Base-by-base conservation (phyloP, 2,888 invertebrate species). In the Drosophila testacea region DNA sequence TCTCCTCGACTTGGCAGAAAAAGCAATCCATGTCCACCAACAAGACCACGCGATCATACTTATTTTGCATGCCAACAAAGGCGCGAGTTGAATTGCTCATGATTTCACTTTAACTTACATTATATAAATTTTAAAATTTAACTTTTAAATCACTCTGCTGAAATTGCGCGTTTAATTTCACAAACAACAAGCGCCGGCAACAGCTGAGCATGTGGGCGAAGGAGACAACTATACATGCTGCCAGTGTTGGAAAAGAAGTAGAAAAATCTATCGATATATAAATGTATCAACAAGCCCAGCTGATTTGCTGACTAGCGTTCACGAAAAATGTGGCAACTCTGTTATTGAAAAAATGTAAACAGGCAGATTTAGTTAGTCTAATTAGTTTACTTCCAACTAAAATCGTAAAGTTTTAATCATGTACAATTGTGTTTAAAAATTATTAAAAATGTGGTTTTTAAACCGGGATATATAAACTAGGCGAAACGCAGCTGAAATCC, bases 11-110 rank as follows among this genome's bases (percentile, higher is more conserved):
- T 95, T 99, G 99, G 87, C 99, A 99, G 92, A 98, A 99, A 93
- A 99, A 99, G 93, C 99, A 99, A 92, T 99, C 99, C 99, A 99
- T 99, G 92, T 99, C 99, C 54, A 99, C 96, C 54, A 99, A 94
- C 44, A 97, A 95, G 22, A 99, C 94, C 22, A 98, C 94, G 78
- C 96, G 93, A 72, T 95, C 95, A 71, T 92, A 92, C 70, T 92
- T 93, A 56, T 90, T 91, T 36, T 89, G 75, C 59, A 92, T 84
- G 46, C 90, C 82, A 32, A 92, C 79, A 61, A 79, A 86, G 69
- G 80, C 87, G 48, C 88, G 87, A 22, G 79, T 46, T n/a, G 76
- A 76, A 27, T 22, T 78, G n/a, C 76, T 73, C 76, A 77, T 77
- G 5, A 32, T 66, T 16, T 4, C 11, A 13, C 34, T 34, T 44